Conservation (phyloP, 2,888 invertebrate species). For the Thecophora atra region DNA sequence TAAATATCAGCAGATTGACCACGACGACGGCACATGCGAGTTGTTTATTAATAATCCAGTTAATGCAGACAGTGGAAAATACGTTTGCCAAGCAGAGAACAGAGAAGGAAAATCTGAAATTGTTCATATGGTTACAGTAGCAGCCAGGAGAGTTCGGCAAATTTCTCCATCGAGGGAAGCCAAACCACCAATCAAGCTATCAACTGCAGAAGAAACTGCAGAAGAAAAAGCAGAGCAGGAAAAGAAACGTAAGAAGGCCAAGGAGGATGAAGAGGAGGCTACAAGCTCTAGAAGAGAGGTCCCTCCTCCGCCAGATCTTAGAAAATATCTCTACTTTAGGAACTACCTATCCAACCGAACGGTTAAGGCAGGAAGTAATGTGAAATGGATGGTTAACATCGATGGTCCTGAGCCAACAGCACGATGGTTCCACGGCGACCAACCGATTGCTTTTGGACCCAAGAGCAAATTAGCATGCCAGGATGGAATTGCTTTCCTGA, state of each 20-base stretch:
- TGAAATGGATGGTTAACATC: slow-evolving; percentile 82
- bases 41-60: slow-evolving; percentile 75
- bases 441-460: slow-evolving; percentile 69
- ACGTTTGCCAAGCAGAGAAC: slow-evolving; percentile 74
- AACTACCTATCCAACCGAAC: slow-evolving; percentile 81
- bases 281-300: slow-evolving; percentile 58
- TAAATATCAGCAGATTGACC: slow-evolving; percentile 74
- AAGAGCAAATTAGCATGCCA: slow-evolving; percentile 72
- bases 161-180: slow-evolving; percentile 56
- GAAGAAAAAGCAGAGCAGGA: slow-evolving; percentile 46
- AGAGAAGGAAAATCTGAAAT: slow-evolving; percentile 79
- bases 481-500: slow-evolving; percentile 79
- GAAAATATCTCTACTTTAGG: slow-evolving; percentile 70
- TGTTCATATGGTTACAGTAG: slow-evolving; percentile 75
- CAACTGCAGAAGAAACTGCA: slow-evolving; percentile 49
- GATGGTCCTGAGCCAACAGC: slow-evolving; percentile 77
- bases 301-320: slow-evolving; percentile 68
- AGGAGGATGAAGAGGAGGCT: slow-evolving; percentile 54
- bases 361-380: slow-evolving; percentile 76
- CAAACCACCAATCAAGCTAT: slow-evolving; percentile 54
- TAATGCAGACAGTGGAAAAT: slow-evolving; percentile 69
- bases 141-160: slow-evolving; percentile 67
- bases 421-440: slow-evolving; percentile 78
- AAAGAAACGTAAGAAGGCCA: slow-evolving; percentile 55
- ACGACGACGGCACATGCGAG: slow-evolving; percentile 79